These are phyloP conservation scores for Leucophenga varia DNA, from an alignment of 1,140 invertebrate species.

Conservation along the genomic window DNA sequence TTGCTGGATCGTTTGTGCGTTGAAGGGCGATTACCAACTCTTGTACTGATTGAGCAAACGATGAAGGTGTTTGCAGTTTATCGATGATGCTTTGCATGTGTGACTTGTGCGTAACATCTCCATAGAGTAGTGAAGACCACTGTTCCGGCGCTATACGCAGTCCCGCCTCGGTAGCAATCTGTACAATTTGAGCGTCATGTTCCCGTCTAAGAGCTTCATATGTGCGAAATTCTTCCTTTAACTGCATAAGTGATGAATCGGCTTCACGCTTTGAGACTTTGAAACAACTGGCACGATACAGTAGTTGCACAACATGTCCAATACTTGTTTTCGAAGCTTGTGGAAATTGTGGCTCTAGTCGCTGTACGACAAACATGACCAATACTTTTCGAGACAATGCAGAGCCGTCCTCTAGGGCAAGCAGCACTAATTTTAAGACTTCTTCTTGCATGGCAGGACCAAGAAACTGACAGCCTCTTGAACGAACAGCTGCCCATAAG, in stretches of 20 bases:
- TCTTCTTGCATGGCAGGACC: slow-evolving; percentile 99
- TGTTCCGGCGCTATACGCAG: slow-evolving; percentile 96
- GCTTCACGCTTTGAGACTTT: slow-evolving; percentile 97
- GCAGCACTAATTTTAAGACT: slow-evolving; percentile 88
- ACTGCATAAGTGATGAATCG: slow-evolving; percentile 97
- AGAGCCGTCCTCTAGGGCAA: slow-evolving; percentile 94
- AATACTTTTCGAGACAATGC: slow-evolving; percentile 96
- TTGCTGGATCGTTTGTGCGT: slow-evolving; percentile 85
- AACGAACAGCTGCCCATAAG: slow-evolving; percentile 95
- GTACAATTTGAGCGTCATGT: slow-evolving; percentile 97
- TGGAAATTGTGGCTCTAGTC: slow-evolving; percentile 91
- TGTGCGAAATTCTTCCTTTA: slow-evolving; percentile 96
- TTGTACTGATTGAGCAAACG: slow-evolving; percentile 86
- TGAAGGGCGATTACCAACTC: slow-evolving; percentile 91
- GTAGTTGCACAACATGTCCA: slow-evolving; percentile 96
- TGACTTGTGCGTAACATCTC: slow-evolving; percentile 92
- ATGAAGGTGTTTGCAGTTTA: slow-evolving; percentile 89
- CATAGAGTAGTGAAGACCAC: slow-evolving; percentile 96
- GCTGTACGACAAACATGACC: slow-evolving; percentile 98
- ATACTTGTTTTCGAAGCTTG: slow-evolving; percentile 98
- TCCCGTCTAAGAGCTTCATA: slow-evolving; percentile 92
- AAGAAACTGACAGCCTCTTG: slow-evolving; percentile 96
- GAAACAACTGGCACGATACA: slow-evolving; percentile 97
- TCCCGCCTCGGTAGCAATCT: slow-evolving; percentile 96
- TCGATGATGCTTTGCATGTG: slow-evolving; percentile 99